Evolutionary conservation across 1,140 invertebrate genomes (phyloP).

Genomic region (Drosophila takahashii): DNA sequence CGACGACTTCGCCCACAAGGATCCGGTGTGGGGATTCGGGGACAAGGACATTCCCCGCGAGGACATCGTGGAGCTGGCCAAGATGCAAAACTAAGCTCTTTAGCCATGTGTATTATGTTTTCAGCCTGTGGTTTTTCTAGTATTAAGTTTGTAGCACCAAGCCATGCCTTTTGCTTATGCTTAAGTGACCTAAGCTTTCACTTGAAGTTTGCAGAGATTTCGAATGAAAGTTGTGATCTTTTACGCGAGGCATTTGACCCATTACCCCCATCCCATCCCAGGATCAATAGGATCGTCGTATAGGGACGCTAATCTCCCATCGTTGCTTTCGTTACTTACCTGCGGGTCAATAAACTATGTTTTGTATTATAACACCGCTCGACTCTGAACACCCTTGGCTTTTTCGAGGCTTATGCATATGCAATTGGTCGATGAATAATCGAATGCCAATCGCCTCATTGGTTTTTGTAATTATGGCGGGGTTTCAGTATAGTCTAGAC

Average conservation of each 20-base stretch:
- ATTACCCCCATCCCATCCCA: slow-evolving; percentile 16
- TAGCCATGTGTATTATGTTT: slow-evolving; percentile 21
- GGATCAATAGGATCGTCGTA: slow-evolving; percentile 24
- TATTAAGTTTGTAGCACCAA: slow-evolving; percentile 50
- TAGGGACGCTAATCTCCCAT: slow-evolving; percentile 22
- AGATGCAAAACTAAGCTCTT: slow-evolving; percentile 81
- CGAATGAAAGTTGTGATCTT: background rate
- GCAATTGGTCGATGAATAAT: slow-evolving; percentile 7
- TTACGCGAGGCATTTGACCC: background rate
- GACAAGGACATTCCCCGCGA: slow-evolving; percentile 86
- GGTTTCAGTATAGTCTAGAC: slow-evolving; percentile 39
- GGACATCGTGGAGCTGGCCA: slow-evolving; percentile 85
- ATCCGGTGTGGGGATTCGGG: slow-evolving; percentile 87
- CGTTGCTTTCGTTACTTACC: slow-evolving; percentile 62
- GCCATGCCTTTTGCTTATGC: slow-evolving; percentile 22
- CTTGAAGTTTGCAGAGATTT: background rate
- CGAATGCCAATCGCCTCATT: slow-evolving; percentile 4
- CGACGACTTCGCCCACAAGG: slow-evolving; percentile 77
- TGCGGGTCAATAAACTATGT: slow-evolving; percentile 65
- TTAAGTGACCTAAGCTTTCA: background rate
- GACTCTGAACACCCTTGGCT: slow-evolving; percentile 5
- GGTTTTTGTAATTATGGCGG: background rate
- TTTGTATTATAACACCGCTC: slow-evolving; percentile 31
- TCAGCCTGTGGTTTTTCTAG: slow-evolving; percentile 52
- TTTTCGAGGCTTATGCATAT: slow-evolving; percentile 9